These are phyloP conservation scores for Marisa cornuarietis DNA, from an alignment of 1,140 invertebrate species.

Conservation along the genomic window DNA sequence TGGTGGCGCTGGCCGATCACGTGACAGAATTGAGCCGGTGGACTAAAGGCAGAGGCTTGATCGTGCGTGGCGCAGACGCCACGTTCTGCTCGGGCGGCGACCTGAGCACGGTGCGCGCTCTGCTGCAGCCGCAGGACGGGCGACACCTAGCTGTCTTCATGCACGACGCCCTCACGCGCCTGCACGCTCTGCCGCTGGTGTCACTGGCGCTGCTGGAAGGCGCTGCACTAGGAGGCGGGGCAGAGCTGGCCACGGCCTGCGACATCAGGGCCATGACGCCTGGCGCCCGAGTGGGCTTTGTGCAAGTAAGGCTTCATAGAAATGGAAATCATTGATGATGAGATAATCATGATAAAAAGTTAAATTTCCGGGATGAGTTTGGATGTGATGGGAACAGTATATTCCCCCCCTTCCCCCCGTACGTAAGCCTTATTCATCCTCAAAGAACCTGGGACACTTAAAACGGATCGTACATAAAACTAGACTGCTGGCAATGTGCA, in stretches of 20 bases:
- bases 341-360: no score
- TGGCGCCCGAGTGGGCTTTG: slow-evolving; percentile 68
- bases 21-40: slow-evolving; percentile 66
- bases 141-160: slow-evolving; percentile 69
- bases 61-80: slow-evolving; percentile 67
- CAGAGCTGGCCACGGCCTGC: slow-evolving; percentile 71
- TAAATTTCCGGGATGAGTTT: no score
- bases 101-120: slow-evolving; percentile 65
- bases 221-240: slow-evolving; percentile 72
- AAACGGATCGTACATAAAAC: no score
- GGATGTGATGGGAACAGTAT: no score
- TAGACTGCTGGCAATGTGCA: no score
- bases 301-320: slow-evolving; percentile 63
- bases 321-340: no score
- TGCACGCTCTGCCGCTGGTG: slow-evolving; percentile 69
- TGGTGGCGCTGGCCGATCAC: slow-evolving; percentile 69
- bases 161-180: slow-evolving; percentile 66
- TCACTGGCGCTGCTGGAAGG: slow-evolving; percentile 71
- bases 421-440: no score
- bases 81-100: slow-evolving; percentile 74
- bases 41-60: slow-evolving; percentile 70
- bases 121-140: slow-evolving; percentile 55
- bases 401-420: no score
- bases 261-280: slow-evolving; percentile 70
- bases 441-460: no score